Conservation (phyloP, 2,113 vertebrate species). For the Pygoscelis antarcticus region DNA sequence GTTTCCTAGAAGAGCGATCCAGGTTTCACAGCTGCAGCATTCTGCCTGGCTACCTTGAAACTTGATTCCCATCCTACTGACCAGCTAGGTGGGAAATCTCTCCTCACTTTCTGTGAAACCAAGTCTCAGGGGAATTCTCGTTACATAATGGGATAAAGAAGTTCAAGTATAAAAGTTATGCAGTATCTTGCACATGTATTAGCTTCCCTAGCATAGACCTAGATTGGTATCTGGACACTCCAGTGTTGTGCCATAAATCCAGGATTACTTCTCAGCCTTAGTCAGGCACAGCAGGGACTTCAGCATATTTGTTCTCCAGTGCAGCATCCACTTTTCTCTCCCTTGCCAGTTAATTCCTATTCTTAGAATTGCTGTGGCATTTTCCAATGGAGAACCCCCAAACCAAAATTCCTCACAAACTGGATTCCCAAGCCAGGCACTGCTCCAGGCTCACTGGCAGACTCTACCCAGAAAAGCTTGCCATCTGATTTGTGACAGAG, state of each 20-base stretch:
- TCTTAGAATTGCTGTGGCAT: not conserved
- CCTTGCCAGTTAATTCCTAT: not conserved
- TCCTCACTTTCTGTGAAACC: conserved; percentile 1
- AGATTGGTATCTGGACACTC: not conserved
- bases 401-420: not conserved
- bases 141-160: not conserved
- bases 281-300: not conserved
- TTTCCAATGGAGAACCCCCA: not conserved
- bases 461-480: not conserved
- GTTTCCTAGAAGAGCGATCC: not conserved
- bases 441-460: not conserved
- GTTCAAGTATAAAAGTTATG: not conserved
- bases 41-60: not conserved
- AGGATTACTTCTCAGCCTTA: not conserved
- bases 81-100: not conserved
- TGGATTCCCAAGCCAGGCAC: not conserved
- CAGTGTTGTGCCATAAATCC: not conserved
- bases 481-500: not conserved
- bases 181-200: not conserved
- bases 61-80: not conserved
- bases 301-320: not conserved
- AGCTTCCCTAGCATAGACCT: not conserved
- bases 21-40: not conserved
- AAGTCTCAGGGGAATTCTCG: not conserved
- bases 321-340: not conserved